Evolutionary conservation across 2,888 invertebrate genomes (phyloP).

Genomic region (Stenolophus ochropezus): DNA sequence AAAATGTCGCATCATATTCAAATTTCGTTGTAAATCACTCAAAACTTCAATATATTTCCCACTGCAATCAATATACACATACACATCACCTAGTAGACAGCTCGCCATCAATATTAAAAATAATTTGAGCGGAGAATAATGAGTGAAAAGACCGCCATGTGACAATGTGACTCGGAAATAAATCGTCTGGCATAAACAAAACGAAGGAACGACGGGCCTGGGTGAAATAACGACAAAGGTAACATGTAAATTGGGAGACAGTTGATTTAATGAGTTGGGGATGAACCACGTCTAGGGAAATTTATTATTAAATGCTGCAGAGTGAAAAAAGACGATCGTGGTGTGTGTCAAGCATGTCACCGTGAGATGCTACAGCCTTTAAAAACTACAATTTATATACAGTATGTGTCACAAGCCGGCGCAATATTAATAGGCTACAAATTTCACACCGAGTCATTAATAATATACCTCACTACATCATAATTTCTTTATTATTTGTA

Average conservation of each 20-base stretch:
- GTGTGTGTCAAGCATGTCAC: conserved; percentile 7
- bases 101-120: conserved; percentile 69
- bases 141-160: conserved; percentile 66
- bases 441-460: too few relatives aligned
- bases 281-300: conserved; percentile 69
- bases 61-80: conserved; percentile 48
- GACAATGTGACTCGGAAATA: conserved; percentile 67
- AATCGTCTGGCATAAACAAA: conserved; percentile 68
- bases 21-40: conserved; percentile 27
- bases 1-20: conserved; percentile 12
- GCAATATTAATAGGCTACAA: not conserved
- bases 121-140: conserved; percentile 67
- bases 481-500: too few relatives aligned
- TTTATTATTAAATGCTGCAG: conserved; percentile 69
- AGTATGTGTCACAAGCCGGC: not conserved
- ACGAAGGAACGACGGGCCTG: conserved; percentile 60
- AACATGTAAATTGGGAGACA: conserved; percentile 70
- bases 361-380: not conserved
- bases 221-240: conserved; percentile 66
- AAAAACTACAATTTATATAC: not conserved
- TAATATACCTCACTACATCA: too few relatives aligned
- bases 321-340: conserved; percentile 33
- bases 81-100: conserved; percentile 63
- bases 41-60: conserved; percentile 12
- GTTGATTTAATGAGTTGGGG: conserved; percentile 69